A percentile compares a stretch with the other conserved stretches of the same genome.
Evolutionary conservation across 2,888 invertebrate species (phyloP).

Genomic region (Psococerastis gibbosa): DNA sequence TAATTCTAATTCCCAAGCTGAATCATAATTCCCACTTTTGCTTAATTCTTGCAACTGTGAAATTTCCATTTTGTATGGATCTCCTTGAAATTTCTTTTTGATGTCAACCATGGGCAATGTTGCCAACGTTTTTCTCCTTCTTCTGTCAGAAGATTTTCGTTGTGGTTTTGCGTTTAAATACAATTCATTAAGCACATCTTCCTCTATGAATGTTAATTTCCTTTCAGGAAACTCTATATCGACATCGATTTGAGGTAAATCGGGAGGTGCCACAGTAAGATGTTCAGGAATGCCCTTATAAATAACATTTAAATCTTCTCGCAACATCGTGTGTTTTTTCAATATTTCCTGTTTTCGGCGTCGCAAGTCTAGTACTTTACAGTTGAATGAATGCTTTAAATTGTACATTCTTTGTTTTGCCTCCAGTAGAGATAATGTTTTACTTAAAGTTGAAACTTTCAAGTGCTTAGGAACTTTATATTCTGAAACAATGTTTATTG

Average conservation of each 20-base stretch:
- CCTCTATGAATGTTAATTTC: slow-evolving; percentile 3
- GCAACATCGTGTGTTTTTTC: not conserved
- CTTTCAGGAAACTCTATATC: slow-evolving; percentile 26
- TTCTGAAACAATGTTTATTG: no score
- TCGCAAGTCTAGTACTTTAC: slow-evolving; percentile 26
- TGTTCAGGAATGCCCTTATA: slow-evolving; percentile 32
- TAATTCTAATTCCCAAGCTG: slow-evolving; percentile 10
- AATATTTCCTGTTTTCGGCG: slow-evolving; percentile 23
- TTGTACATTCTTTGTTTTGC: slow-evolving; percentile 36
- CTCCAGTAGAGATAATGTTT: slow-evolving; percentile 41
- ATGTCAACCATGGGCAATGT: not conserved
- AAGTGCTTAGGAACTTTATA: slow-evolving; percentile 37
- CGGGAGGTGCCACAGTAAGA: slow-evolving; percentile 28
- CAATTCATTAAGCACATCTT: slow-evolving; percentile 8
- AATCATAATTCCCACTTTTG: slow-evolving; percentile 10
- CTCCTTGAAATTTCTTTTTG: not conserved
- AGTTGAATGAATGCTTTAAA: slow-evolving; percentile 31
- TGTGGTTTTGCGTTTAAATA: not conserved
- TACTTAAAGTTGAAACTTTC: slow-evolving; percentile 33
- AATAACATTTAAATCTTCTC: not conserved
- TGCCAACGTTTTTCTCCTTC: not conserved
- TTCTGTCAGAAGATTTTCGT: slow-evolving; percentile 6
- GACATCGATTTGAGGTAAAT: slow-evolving; percentile 29
- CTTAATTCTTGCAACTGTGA: not conserved
- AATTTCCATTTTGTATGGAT: not conserved